These are phyloP conservation scores for Ennomos erosarius DNA, from an alignment of 2,888 invertebrate species.

Conservation along the genomic window DNA sequence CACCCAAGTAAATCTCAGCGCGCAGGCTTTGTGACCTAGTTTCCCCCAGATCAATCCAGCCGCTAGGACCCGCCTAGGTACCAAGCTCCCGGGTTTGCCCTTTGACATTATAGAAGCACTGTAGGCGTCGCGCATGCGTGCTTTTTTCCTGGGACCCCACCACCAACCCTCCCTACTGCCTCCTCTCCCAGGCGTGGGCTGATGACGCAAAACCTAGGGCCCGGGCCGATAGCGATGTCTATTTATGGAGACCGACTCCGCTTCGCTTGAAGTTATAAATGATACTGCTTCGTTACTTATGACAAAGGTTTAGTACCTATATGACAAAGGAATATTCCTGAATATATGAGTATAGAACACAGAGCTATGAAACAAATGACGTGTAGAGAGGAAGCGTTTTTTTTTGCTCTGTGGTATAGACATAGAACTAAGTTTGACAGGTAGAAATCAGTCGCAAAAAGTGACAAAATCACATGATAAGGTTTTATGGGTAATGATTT, in stretches of 20 bases:
- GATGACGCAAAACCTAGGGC: slow-evolving; percentile 71
- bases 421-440: too few relatives aligned
- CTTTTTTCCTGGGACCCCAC: slow-evolving; percentile 39
- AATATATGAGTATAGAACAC: background rate
- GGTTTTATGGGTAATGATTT: too few relatives aligned
- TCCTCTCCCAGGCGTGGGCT: slow-evolving; percentile 58
- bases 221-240: slow-evolving; percentile 55
- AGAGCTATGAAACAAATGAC: too few relatives aligned
- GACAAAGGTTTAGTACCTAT: background rate
- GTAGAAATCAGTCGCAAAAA: too few relatives aligned
- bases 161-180: slow-evolving; percentile 29
- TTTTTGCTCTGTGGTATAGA: too few relatives aligned
- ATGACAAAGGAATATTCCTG: slow-evolving; percentile 10
- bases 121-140: slow-evolving; percentile 65
- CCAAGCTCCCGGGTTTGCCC: slow-evolving; percentile 73
- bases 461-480: too few relatives aligned
- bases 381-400: too few relatives aligned
- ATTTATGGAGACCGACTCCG: slow-evolving; percentile 63
- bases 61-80: slow-evolving; percentile 56
- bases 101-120: slow-evolving; percentile 70
- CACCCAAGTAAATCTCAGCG: slow-evolving; percentile 30
- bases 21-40: slow-evolving; percentile 46
- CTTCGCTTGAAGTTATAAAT: slow-evolving; percentile 41
- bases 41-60: slow-evolving; percentile 63
- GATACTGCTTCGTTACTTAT: background rate